phyloP scores from a whole-genome alignment of 2,888 invertebrate genomes.

The Gymnoscelis rufifasciata region DNA sequence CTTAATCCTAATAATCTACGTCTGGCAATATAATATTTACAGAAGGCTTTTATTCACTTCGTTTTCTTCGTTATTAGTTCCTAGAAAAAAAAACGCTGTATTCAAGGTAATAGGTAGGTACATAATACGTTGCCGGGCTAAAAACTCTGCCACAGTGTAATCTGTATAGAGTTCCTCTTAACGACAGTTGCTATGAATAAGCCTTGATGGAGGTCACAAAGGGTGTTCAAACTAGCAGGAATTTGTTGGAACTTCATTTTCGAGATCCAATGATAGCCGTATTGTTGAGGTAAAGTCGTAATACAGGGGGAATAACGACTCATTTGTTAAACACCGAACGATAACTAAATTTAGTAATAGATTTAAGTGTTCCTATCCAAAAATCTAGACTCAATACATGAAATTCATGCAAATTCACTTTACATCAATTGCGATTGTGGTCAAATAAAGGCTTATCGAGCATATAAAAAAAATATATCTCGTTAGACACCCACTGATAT shows the following conservation, averaged over 20 bases:
- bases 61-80: not conserved
- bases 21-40: too few relatives aligned
- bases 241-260: slow-evolving; percentile 40
- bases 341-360: not conserved
- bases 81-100: not conserved
- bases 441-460: too few relatives aligned
- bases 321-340: not conserved
- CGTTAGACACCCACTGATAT: too few relatives aligned
- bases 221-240: slow-evolving; percentile 38
- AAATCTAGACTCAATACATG: too few relatives aligned
- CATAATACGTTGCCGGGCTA: slow-evolving; percentile 2
- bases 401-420: too few relatives aligned
- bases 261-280: slow-evolving; percentile 43
- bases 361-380: too few relatives aligned
- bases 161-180: slow-evolving; percentile 20
- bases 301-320: slow-evolving; percentile 2
- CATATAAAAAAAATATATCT: too few relatives aligned
- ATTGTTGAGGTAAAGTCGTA: slow-evolving; percentile 34
- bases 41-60: not conserved
- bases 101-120: not conserved
- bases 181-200: slow-evolving; percentile 26
- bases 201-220: slow-evolving; percentile 26
- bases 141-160: slow-evolving; percentile 16
- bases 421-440: too few relatives aligned
- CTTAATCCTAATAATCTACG: too few relatives aligned